phyloP scores from a whole-genome alignment of 2,113 vertebrate genomes.

The Pygoscelis adeliae region DNA sequence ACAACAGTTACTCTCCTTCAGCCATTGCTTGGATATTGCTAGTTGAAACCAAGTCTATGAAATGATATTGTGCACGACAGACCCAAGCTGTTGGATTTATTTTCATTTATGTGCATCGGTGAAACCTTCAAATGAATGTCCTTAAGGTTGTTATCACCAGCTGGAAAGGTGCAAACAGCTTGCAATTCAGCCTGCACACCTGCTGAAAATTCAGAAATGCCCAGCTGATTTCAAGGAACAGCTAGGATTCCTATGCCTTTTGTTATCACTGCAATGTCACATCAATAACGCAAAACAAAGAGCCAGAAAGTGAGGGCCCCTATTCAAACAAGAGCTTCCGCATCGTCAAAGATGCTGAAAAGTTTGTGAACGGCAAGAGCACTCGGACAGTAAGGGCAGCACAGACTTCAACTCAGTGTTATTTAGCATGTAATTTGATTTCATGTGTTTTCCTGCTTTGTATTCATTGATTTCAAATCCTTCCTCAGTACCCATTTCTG shows the following conservation, averaged over 20 bases:
- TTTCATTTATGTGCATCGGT: not conserved
- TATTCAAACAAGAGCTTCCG: not conserved
- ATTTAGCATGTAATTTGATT: not conserved
- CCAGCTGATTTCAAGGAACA: not conserved
- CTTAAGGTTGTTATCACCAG: not conserved
- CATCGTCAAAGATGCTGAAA: not conserved
- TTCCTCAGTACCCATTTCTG: not conserved
- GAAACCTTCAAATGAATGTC: not conserved
- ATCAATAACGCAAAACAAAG: not conserved
- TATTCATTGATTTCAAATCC: constrained; percentile 19
- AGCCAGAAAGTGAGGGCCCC: not conserved
- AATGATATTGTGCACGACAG: not conserved
- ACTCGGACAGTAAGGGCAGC: not conserved
- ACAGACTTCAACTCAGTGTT: not conserved
- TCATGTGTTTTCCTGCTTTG: not conserved
- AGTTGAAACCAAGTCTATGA: not conserved
- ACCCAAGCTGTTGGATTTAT: not conserved
- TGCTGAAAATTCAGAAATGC: not conserved
- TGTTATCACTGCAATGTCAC: not conserved
- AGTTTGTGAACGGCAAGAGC: not conserved
- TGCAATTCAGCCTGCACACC: not conserved
- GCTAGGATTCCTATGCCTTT: not conserved
- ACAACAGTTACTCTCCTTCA: not conserved
- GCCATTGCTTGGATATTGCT: not conserved
- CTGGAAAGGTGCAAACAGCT: not conserved